Percentiles rank a stretch among this genome's conserved stretches.
These are phyloP conservation scores for Folsomia manolachei DNA, from an alignment of 2,888 invertebrate species.

Conservation along the genomic window DNA sequence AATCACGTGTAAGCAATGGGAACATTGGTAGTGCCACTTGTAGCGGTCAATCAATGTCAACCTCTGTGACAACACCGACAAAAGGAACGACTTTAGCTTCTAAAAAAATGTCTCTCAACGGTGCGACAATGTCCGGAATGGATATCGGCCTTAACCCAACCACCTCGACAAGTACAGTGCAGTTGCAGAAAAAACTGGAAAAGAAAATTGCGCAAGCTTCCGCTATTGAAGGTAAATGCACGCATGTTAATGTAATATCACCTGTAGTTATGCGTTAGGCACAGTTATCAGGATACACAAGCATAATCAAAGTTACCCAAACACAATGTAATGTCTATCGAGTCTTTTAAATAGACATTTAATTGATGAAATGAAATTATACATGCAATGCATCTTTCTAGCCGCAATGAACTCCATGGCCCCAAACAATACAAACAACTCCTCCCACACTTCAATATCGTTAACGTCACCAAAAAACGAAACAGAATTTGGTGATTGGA, in stretches of 20 bases:
- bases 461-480: neutral
- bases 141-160: neutral
- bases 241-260: too few species aligned
- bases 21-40: neutral
- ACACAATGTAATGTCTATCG: neutral
- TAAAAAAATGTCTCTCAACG: too few species aligned
- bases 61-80: neutral
- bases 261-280: too few species aligned
- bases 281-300: too few species aligned
- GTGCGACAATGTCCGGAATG: neutral
- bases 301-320: neutral
- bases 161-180: slow-evolving; percentile 15
- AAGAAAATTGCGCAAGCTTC: slow-evolving; percentile 44
- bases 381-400: neutral
- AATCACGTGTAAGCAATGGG: neutral
- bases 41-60: neutral
- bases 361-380: neutral
- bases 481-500: slow-evolving; percentile 13
- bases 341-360: neutral
- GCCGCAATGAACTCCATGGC: neutral
- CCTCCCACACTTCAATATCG: neutral
- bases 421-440: too few species aligned
- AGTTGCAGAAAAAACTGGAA: slow-evolving; percentile 43
- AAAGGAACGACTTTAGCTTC: neutral
- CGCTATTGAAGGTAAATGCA: slow-evolving; percentile 14